A percentile compares a stretch with the other conserved stretches of the same genome.
Evolutionary conservation across 2,888 invertebrate species (phyloP).

Genomic region (Syritta pipiens): DNA sequence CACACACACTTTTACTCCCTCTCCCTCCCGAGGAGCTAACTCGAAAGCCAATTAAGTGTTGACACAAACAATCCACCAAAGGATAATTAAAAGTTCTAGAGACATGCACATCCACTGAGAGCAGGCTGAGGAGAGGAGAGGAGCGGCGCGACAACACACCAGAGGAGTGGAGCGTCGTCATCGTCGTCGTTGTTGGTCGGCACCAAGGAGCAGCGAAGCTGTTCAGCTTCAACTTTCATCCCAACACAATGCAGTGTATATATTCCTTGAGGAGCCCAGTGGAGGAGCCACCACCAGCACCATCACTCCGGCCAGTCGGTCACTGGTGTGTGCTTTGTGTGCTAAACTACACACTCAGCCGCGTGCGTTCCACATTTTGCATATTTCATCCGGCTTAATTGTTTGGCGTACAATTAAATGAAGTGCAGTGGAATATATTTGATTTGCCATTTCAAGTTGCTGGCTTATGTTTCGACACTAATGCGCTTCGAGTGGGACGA

Average conservation of each 20-base stretch:
- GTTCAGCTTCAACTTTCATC: slow-evolving; percentile 32
- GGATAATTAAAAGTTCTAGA: slow-evolving; percentile 69
- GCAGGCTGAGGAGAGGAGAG: background rate
- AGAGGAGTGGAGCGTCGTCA: no score
- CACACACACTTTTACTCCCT: background rate
- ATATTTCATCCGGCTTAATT: slow-evolving; percentile 59
- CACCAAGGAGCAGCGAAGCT: no score
- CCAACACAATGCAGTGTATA: slow-evolving; percentile 15
- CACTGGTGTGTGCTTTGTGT: slow-evolving; percentile 52
- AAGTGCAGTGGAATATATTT: slow-evolving; percentile 35
- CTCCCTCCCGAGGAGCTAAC: slow-evolving; percentile 20
- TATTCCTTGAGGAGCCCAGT: background rate
- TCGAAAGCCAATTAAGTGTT: slow-evolving; percentile 68
- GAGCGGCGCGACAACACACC: background rate
- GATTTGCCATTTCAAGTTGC: slow-evolving; percentile 43
- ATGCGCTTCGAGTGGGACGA: no score
- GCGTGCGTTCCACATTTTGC: slow-evolving; percentile 42
- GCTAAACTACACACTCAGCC: slow-evolving; percentile 32
- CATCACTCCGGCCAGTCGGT: slow-evolving; percentile 28
- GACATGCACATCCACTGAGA: slow-evolving; percentile 44
- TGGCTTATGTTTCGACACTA: no score
- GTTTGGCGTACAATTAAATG: slow-evolving; percentile 57
- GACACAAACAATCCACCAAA: slow-evolving; percentile 68
- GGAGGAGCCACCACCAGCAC: background rate
- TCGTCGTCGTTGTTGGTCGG: background rate